phyloP scores from a whole-genome alignment of 2,797 vertebrate genomes.

The Malacoctenus gilli region DNA sequence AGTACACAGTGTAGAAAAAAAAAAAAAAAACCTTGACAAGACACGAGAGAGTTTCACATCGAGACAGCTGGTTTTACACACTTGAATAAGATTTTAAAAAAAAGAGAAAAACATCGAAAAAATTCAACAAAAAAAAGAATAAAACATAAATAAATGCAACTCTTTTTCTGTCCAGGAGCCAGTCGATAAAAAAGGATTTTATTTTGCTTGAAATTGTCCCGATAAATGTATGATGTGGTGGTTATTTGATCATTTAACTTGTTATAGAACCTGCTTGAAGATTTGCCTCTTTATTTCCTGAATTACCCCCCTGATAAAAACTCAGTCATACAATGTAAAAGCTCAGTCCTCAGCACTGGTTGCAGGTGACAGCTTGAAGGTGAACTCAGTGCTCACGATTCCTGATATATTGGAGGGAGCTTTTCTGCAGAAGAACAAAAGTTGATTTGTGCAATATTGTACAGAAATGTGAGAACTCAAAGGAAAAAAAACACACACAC shows the following conservation, averaged over 20 bases:
- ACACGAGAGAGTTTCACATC: too few species aligned
- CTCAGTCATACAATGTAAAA: slow-evolving; percentile 27
- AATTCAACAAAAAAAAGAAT: too few species aligned
- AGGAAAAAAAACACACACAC: too few species aligned
- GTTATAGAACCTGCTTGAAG: too few species aligned
- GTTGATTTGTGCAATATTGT: slow-evolving; percentile 79
- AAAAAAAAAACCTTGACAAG: neutral
- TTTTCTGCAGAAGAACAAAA: slow-evolving; percentile 33
- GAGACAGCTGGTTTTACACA: too few species aligned
- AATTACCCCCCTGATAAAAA: slow-evolving; percentile 15
- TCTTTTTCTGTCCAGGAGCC: slow-evolving; percentile 34
- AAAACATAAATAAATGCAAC: too few species aligned
- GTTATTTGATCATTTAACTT: slow-evolving; percentile 42
- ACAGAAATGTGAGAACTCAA: slow-evolving; percentile 73
- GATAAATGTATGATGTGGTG: slow-evolving; percentile 47
- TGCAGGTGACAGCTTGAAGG: slow-evolving; percentile 55
- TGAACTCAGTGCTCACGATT: too few species aligned
- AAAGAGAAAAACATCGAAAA: neutral
- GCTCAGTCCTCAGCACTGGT: slow-evolving; percentile 44
- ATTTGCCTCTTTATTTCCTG: slow-evolving; percentile 29
- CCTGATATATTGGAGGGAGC: slow-evolving; percentile 39
- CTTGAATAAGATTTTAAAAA: too few species aligned
- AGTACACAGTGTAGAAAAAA: too few species aligned
- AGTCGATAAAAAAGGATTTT: slow-evolving; percentile 24
- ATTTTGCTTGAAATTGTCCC: slow-evolving; percentile 32